These are phyloP conservation scores for Odontesthes bonariensis DNA, from an alignment of 2,113 vertebrate species.

Conservation along the genomic window DNA sequence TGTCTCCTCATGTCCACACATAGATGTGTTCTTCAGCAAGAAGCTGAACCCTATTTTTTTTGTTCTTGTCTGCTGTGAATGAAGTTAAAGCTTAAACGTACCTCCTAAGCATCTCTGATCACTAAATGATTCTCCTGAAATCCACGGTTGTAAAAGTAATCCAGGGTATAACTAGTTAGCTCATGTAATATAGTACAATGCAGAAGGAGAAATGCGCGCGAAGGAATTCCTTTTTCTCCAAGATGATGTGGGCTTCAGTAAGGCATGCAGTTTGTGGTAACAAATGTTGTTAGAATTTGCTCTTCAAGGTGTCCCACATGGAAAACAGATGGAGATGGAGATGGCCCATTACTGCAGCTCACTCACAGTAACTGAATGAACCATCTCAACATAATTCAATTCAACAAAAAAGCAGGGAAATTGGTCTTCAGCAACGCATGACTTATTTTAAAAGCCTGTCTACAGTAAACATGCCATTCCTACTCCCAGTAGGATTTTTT, in stretches of 20 bases:
- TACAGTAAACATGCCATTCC: slow-evolving; percentile 25
- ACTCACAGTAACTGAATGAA: slow-evolving; percentile 40
- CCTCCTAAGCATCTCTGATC: neutral
- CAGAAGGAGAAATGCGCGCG: slow-evolving; percentile 17
- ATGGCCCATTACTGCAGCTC: slow-evolving; percentile 14
- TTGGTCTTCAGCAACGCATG: slow-evolving; percentile 28
- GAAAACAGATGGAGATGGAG: slow-evolving; percentile 54
- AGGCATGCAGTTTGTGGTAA: slow-evolving; percentile 27
- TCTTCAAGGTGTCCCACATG: slow-evolving; percentile 21
- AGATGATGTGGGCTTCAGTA: slow-evolving; percentile 8
- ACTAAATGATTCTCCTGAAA: neutral
- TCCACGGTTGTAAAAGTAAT: neutral
- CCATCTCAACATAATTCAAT: slow-evolving; percentile 31
- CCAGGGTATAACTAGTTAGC: neutral
- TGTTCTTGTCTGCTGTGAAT: no score
- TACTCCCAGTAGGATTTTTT: slow-evolving; percentile 2
- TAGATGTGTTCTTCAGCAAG: neutral
- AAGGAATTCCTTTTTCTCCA: neutral
- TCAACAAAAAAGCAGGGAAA: slow-evolving; percentile 12
- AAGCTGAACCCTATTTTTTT: neutral
- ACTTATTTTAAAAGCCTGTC: slow-evolving; percentile 42
- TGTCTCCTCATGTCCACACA: neutral
- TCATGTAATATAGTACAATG: neutral
- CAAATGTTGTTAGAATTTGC: slow-evolving; percentile 46
- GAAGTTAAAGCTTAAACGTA: no score